A percentile compares a stretch with the other conserved stretches of the same genome.
These are phyloP conservation scores for Chromoteleia sp. DNA, from an alignment of 2,888 invertebrate species.

Conservation along the genomic window DNA sequence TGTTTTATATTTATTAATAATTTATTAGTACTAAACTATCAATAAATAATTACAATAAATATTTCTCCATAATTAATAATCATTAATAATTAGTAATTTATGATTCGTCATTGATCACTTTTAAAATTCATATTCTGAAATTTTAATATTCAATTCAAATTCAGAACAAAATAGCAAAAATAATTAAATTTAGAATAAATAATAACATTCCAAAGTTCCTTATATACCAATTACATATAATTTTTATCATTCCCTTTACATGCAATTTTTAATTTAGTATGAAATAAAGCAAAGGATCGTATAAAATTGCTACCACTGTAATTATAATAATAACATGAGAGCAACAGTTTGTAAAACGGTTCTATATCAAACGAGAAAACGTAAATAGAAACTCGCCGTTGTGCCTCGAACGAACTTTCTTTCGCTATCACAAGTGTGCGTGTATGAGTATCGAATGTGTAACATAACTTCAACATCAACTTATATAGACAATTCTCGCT, in stretches of 20 bases:
- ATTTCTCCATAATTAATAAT: no score
- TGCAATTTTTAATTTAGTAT: neutral
- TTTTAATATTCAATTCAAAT: no score
- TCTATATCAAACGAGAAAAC: conserved; percentile 48
- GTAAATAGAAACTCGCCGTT: conserved; percentile 46
- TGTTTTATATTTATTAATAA: no score
- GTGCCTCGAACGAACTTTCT: conserved; percentile 44
- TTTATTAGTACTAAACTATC: no score
- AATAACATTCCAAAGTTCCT: neutral
- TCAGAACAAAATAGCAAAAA: neutral
- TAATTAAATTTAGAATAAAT: neutral
- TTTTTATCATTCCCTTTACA: no score
- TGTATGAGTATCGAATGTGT: conserved; percentile 41
- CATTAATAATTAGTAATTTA: no score
- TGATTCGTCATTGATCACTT: no score
- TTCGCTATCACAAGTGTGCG: conserved; percentile 45
- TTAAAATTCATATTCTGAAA: neutral
- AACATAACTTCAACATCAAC: conserved; percentile 44
- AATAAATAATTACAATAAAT: no score
- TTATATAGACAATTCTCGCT: conserved; percentile 22
- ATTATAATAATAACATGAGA: conserved; percentile 48
- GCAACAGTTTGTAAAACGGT: conserved; percentile 49
- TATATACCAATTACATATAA: neutral
- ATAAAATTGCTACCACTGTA: conserved; percentile 38
- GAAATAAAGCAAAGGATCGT: neutral